Base-by-base conservation (phyloP, 2,888 invertebrate species). In the Microctonus hyperodae region DNA sequence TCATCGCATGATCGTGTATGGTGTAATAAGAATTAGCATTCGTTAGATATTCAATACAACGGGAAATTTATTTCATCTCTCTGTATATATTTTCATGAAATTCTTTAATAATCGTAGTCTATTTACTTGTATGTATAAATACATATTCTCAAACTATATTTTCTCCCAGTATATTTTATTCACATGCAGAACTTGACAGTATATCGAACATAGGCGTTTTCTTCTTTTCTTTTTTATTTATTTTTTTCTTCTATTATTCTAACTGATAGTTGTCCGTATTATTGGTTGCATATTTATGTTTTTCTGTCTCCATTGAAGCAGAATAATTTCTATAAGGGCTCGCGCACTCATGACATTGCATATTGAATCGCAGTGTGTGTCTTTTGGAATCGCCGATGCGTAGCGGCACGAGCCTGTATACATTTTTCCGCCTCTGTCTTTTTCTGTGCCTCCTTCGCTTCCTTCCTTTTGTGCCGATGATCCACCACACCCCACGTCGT, bases 391-490 rank as follows among this genome's bases (percentile, higher is more conserved):
- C 37, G 31, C 23, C 51, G 57, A 67, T 50, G 62, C 58, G 51
- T 62, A 35, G 40, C 62, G 62, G 67, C 62, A 67, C 67, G 67
- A 67, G 62, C 60, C 53, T 31, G 25, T 28, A n/a, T n/a, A 25
- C 60, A 53, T 55, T 51, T 51, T 58, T 59, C 58, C 40, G 31
- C 57, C 25, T 58, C 48, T 48, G n/a, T 33, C 16, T 33, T 20
- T 56, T 33, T 25, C 51, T 51, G 2, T 23, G 13, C n/a, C 23
- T 51, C 16, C 11, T 7, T 16, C 20, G 44, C 9, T 1, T 44
- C 6, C 20, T 16, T 20, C n/a, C n/a, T 7, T 44, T 16, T 44
- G 44, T 16, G 20, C 16, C 44, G 44, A 59, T 40, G 10, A 56
- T 60, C 6, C 22, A 40, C 44, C 62, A 51, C 67, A 57, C 67